Conservation (phyloP, 2,888 invertebrate species). For the Drosophila dives region DNA sequence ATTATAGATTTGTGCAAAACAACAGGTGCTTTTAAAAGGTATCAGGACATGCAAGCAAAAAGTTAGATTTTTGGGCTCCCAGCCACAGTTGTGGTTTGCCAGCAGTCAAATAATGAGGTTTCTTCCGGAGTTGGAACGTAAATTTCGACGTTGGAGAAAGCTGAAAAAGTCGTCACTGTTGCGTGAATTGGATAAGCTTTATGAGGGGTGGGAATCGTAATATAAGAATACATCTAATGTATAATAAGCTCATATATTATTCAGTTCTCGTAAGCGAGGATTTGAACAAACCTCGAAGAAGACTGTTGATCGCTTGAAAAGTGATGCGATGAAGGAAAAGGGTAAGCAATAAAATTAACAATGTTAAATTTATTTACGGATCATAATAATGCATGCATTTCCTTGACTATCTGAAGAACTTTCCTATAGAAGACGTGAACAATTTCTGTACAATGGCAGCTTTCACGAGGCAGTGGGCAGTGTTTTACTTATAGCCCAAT, state of each 20-base stretch:
- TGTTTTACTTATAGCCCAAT: constrained; percentile 85
- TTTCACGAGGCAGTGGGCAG: constrained; percentile 83
- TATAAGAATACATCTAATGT: background rate
- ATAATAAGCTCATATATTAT: background rate
- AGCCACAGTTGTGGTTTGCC: constrained; percentile 25
- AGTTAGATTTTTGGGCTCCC: background rate
- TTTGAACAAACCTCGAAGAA: constrained; percentile 44
- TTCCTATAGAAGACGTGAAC: constrained; percentile 50
- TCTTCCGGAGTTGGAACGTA: constrained; percentile 54
- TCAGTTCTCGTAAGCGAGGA: constrained; percentile 50
- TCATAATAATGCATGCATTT: background rate
- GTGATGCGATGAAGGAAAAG: constrained; percentile 4
- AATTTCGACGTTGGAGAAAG: constrained; percentile 48
- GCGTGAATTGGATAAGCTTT: constrained; percentile 11
- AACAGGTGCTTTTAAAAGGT: constrained; percentile 64
- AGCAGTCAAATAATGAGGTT: constrained; percentile 58
- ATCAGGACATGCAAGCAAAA: constrained; percentile 21
- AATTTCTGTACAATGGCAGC: constrained; percentile 80
- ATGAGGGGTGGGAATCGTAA: constrained; percentile 45
- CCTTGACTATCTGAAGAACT: constrained; percentile 1
- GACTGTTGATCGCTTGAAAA: constrained; percentile 39
- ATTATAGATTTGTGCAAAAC: constrained; percentile 72
- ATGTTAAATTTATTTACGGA: background rate
- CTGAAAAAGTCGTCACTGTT: background rate
- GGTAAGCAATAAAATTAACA: constrained; percentile 5